These are phyloP conservation scores for Zoanthus solanderi DNA, from an alignment of 92 coral and sea anemone species.

Conservation along the genomic window DNA sequence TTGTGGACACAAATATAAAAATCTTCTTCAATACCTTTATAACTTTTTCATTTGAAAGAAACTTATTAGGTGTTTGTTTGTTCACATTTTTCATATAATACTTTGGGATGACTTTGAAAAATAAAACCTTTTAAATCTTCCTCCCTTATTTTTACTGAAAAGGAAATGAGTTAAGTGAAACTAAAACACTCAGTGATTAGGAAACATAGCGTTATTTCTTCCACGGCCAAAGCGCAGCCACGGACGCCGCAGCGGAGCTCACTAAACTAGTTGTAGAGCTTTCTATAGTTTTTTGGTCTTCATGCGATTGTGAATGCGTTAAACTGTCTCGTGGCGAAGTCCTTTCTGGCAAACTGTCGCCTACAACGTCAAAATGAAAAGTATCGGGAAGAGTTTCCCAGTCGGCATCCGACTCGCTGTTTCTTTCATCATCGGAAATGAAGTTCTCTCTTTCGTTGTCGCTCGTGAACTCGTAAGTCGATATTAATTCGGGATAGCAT, in stretches of 20 bases:
- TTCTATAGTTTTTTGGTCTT: conserved; percentile 58
- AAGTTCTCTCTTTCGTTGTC: conserved; percentile 62
- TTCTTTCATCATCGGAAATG: conserved; percentile 65
- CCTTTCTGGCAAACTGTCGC: conserved; percentile 49
- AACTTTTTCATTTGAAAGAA: too few relatives aligned
- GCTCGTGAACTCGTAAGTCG: conserved; percentile 64
- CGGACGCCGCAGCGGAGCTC: conserved; percentile 95
- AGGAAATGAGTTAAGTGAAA: not conserved
- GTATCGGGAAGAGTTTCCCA: conserved; percentile 88
- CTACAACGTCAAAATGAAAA: conserved; percentile 65
- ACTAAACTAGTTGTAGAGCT: conserved; percentile 82
- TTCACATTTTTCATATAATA: not conserved
- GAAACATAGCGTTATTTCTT: conserved; percentile 57
- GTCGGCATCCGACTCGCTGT: conserved; percentile 90
- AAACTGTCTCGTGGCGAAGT: conserved; percentile 47
- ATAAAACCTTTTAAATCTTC: not conserved
- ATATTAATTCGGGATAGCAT: conserved; percentile 80
- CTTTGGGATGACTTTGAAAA: not conserved
- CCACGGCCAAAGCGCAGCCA: conserved; percentile 99
- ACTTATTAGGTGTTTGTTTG: too few relatives aligned
- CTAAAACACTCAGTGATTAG: not conserved
- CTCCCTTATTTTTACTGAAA: not conserved
- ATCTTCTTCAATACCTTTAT: too few relatives aligned
- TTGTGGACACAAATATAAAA: too few relatives aligned
- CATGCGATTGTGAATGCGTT: conserved; percentile 40